Conservation (phyloP, 2,888 invertebrate species). For the Gortyna flavago region DNA sequence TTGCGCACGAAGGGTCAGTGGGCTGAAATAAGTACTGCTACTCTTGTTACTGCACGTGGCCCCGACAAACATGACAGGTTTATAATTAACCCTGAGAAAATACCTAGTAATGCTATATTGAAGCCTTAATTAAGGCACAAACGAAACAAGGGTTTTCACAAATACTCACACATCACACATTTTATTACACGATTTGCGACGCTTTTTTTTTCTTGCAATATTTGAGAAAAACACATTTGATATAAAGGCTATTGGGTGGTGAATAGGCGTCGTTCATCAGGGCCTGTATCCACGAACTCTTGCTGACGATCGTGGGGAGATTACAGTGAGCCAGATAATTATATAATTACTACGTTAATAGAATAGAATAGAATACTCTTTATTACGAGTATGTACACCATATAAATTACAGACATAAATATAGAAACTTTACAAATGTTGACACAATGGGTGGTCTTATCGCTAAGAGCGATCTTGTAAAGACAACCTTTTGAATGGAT, state of each 20-base stretch:
- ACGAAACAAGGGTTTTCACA: conserved; percentile 12
- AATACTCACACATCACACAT: not conserved
- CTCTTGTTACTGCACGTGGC: conserved; percentile 60
- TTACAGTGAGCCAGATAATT: not conserved
- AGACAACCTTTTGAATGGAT: no score
- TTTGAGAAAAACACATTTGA: not conserved
- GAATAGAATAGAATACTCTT: no score
- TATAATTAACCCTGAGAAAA: conserved; percentile 61
- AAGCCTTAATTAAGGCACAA: conserved; percentile 18
- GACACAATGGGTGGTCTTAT: no score
- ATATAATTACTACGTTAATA: no score
- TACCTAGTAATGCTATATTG: conserved; percentile 28
- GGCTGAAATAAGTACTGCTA: conserved; percentile 63
- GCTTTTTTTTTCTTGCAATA: not conserved
- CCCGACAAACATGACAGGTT: conserved; percentile 59
- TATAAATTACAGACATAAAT: no score
- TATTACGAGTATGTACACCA: no score
- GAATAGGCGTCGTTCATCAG: not conserved
- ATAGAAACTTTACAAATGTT: no score
- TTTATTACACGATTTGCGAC: not conserved
- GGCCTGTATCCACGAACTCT: not conserved
- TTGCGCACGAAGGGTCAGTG: conserved; percentile 67
- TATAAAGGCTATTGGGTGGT: not conserved
- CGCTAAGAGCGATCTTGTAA: no score
- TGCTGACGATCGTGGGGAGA: not conserved